Evolutionary conservation across 2,113 vertebrate species (phyloP), one percentile per base, ranked within the genome.

Genomic region (Jaculus jaculus): DNA sequence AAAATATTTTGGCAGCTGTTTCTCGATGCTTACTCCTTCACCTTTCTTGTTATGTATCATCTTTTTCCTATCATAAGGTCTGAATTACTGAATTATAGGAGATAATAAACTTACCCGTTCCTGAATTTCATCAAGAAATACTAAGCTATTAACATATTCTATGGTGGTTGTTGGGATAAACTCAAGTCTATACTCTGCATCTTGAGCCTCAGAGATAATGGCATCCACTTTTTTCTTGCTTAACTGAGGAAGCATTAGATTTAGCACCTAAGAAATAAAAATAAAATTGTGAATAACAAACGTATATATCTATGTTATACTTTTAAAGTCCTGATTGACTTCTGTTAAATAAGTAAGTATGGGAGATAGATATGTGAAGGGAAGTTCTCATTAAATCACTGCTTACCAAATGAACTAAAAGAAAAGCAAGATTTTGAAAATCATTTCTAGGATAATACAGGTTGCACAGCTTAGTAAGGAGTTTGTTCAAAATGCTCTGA

Each of bases 91-190:
- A 89, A 20, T 87, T 83, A 16, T 3, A 42, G 23, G 73, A 87
- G 73, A 82, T 7, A 75, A 26, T 30, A 37, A 11, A 96, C 97
- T 98, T 96, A 99, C 99, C 98, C 98, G 98, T 39, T 98, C 98
- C 89, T 98, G 98, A 96, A 99, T 98, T 87, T 99, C 98, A 51
- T 98, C 98, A 92, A 99, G 98, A 96, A 99, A 99, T 37, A 97
- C 96, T 91, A 99, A 97, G 71, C 94, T 98, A 92, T 98, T 96
- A 42, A 99, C 98, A 32, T 98, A 98, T 92, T 99, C 99, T 37
- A 84, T 96, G 60, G 98, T 99, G 7, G 97, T 97, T 0, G 97
- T 95, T 77, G 98, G 98, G 60, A 91, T n/a, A 87, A 97, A 97
- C 68, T 98, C 98, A 42, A 99, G 98, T 94, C 98, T 99, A 91